Evolutionary conservation across 2,888 invertebrate genomes (phyloP), one percentile per base, ranked within the genome.

Genomic region (Zhuqinia jingwanae): DNA sequence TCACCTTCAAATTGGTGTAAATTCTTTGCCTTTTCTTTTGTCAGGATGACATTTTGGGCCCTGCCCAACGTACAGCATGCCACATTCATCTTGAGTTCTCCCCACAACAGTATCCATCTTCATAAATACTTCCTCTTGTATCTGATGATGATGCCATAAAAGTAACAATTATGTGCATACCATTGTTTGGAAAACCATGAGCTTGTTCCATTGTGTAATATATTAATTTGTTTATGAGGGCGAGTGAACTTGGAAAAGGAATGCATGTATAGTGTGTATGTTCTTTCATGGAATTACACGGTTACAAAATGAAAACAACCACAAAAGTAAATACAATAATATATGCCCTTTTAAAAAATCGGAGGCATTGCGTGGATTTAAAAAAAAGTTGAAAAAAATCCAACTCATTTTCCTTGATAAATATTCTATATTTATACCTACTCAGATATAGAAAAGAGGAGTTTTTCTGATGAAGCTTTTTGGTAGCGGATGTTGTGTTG

Each of bases 1-100:
- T 87, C 87, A 87, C 76, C 56, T 80, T 85, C 80, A 87, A 85
- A 85, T 87, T 87, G 85, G 87, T 87, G 87, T 87, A 85, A 84
- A 84, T 85, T 87, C 84, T 78, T 77, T 75, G 42, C 56, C 80
- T 79, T 87, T 85, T 77, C 75, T 76, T 81, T 85, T 73, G 73
- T 81, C 5, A 2, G 10, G 30, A 47, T 78, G 79, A 78, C 78
- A 79, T 56, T 79, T 73, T 22, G 45, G 42, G 78, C 85, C 85
- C 73, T 47, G 70, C 85, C 84, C 85, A 85, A 53, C 60, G 53
- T 65, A 83, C 47, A 25, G 70, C 47, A 45, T 73, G 60, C 73
- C 56, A 45, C 53, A 42, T 11, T 17, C 25, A 63, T 36, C 47
- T 25, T 63, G 36, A 8, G 36, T 36, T 36, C 36, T 36, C 36